A percentile compares a stretch with the other conserved stretches of the same genome.
Evolutionary conservation across 2,888 invertebrate genomes (phyloP).

Genomic region (Calameuta pallipes): DNA sequence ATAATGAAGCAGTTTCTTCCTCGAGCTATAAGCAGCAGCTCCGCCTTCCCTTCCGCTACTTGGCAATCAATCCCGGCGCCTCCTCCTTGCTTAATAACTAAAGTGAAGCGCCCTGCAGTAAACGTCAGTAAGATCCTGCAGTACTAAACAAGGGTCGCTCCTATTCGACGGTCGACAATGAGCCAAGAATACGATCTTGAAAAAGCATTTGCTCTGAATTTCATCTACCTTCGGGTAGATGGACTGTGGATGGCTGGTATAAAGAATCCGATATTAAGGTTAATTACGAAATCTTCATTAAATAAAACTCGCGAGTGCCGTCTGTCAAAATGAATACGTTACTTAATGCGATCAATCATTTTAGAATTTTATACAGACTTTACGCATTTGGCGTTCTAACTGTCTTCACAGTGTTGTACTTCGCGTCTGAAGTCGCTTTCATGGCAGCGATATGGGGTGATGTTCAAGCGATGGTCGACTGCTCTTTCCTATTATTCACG

Average conservation of each 20-base stretch:
- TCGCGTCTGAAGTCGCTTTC: constrained; percentile 64
- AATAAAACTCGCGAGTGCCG: too few species aligned
- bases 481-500: constrained; percentile 50
- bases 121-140: not conserved
- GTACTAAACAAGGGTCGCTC: not conserved
- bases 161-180: constrained; percentile 6
- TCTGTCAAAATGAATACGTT: too few species aligned
- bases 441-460: constrained; percentile 64
- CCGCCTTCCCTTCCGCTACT: too few species aligned
- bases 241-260: constrained; percentile 22
- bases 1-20: too few species aligned
- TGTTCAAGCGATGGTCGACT: constrained; percentile 45
- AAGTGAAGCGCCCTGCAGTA: not conserved
- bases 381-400: too few species aligned
- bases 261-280: constrained; percentile 21
- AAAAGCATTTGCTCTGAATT: constrained; percentile 20
- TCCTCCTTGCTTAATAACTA: not conserved
- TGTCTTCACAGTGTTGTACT: constrained; percentile 5
- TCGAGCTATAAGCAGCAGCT: too few species aligned
- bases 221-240: constrained; percentile 15
- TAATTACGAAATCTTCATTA: not conserved
- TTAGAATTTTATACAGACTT: too few species aligned
- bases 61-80: not conserved
- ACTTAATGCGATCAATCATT: too few species aligned
- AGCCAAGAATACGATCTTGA: constrained; percentile 15